Conservation (phyloP, 2,888 invertebrate species). For the Dioctria rufipes region DNA sequence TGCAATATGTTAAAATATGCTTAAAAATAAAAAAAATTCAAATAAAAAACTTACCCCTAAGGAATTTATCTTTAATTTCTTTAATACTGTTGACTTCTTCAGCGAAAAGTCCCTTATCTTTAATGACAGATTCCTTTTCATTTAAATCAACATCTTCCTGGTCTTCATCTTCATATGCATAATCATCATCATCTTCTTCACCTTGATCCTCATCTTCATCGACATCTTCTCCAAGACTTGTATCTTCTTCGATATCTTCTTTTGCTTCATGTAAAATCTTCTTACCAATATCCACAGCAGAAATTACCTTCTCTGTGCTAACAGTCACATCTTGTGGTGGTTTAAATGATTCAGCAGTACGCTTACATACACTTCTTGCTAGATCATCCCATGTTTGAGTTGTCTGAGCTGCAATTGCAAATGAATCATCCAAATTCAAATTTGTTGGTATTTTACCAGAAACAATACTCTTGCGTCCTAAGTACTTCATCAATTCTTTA, state of each 20-base stretch:
- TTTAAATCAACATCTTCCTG: slow-evolving; percentile 54
- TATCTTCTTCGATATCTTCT: slow-evolving; percentile 69
- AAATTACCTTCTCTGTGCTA: slow-evolving; percentile 35
- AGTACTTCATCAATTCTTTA: slow-evolving; percentile 75
- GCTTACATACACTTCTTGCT: slow-evolving; percentile 68
- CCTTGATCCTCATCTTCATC: slow-evolving; percentile 61
- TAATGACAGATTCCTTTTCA: slow-evolving; percentile 62
- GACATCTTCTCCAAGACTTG: slow-evolving; percentile 66
- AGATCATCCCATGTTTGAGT: slow-evolving; percentile 67
- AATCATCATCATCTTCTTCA: slow-evolving; percentile 40
- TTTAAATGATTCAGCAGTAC: slow-evolving; percentile 60
- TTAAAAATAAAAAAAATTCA: neutral
- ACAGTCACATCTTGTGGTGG: slow-evolving; percentile 56
- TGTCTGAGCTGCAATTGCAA: slow-evolving; percentile 51
- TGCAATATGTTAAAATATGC: neutral
- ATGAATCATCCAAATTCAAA: slow-evolving; percentile 62
- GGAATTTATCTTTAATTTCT: slow-evolving; percentile 67
- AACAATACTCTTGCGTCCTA: slow-evolving; percentile 65
- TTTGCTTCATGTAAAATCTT: slow-evolving; percentile 65
- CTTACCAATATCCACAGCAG: slow-evolving; percentile 29
- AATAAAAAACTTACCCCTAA: slow-evolving; percentile 64
- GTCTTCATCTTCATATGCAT: slow-evolving; percentile 47
- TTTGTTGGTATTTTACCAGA: slow-evolving; percentile 64
- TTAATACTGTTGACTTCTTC: slow-evolving; percentile 67
- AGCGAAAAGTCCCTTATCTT: slow-evolving; percentile 65